Conservation (phyloP, 2,797 vertebrate species). For the Allobates femoralis region DNA sequence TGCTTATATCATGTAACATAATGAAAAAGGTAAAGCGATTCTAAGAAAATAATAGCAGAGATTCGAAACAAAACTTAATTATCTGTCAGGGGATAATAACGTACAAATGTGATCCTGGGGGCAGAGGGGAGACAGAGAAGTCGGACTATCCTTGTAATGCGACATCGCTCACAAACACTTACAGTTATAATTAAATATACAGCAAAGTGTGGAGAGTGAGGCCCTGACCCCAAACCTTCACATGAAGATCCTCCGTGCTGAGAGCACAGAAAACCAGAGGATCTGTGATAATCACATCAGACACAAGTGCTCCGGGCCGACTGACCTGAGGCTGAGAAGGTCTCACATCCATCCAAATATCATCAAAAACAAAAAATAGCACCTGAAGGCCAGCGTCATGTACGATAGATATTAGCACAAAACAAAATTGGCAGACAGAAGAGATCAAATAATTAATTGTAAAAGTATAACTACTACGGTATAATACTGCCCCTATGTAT, state of each 20-base stretch:
- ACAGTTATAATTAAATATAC: constrained; percentile 8
- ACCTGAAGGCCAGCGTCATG: not conserved
- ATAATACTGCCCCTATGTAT: not conserved
- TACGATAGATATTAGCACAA: not conserved
- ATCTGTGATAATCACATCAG: not conserved
- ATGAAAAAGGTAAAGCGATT: no score
- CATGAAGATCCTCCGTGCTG: not conserved
- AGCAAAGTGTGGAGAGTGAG: not conserved
- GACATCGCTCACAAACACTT: constrained; percentile 19
- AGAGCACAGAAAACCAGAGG: not conserved
- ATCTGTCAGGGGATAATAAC: not conserved
- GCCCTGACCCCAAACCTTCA: not conserved
- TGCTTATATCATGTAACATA: no score
- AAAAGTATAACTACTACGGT: constrained; percentile 4
- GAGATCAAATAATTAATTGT: not conserved
- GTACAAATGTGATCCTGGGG: not conserved
- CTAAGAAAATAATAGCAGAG: no score
- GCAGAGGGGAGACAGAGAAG: not conserved
- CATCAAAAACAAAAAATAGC: not conserved
- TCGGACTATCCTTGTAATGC: not conserved
- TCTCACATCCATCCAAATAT: not conserved
- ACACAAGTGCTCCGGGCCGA: not conserved
- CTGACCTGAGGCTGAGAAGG: not conserved
- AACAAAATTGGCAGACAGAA: no score
- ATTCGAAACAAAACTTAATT: not conserved